phyloP scores from a whole-genome alignment of 2,113 vertebrate genomes.

The Ceratotherium simum region DNA sequence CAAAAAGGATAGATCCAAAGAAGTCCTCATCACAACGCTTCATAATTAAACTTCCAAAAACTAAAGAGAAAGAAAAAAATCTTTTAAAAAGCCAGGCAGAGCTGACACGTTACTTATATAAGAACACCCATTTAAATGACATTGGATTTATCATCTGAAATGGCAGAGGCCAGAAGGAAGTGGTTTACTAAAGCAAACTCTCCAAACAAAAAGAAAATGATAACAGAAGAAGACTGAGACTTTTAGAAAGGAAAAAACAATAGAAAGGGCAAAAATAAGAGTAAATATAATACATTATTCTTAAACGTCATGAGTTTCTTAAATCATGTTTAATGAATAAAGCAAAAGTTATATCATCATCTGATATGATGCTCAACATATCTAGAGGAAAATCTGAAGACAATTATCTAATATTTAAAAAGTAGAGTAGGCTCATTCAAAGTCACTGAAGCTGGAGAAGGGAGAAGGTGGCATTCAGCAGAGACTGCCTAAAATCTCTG shows the following conservation, averaged over 20 bases:
- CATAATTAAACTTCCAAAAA: background rate
- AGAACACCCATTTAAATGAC: background rate
- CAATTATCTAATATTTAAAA: slow-evolving; percentile 51
- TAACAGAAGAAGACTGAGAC: background rate
- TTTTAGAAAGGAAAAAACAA: background rate
- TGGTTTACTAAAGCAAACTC: background rate
- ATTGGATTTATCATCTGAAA: background rate
- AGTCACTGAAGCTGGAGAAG: slow-evolving; percentile 39
- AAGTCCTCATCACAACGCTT: background rate
- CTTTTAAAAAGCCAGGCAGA: background rate
- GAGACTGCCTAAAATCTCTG: slow-evolving; percentile 1
- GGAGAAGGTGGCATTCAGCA: background rate
- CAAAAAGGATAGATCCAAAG: background rate
- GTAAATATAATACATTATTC: background rate
- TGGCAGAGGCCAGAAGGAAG: background rate
- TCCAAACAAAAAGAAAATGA: background rate
- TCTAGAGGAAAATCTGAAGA: background rate
- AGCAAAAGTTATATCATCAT: background rate
- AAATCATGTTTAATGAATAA: background rate
- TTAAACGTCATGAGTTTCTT: background rate
- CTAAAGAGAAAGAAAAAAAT: background rate
- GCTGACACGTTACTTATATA: background rate
- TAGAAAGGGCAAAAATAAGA: background rate
- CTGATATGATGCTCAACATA: background rate
- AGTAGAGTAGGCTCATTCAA: background rate